Percentiles rank a stretch among this genome's conserved stretches.
Evolutionary conservation across 2,797 vertebrate genomes (phyloP).

Genomic region (Synaphobranchus kaupii): DNA sequence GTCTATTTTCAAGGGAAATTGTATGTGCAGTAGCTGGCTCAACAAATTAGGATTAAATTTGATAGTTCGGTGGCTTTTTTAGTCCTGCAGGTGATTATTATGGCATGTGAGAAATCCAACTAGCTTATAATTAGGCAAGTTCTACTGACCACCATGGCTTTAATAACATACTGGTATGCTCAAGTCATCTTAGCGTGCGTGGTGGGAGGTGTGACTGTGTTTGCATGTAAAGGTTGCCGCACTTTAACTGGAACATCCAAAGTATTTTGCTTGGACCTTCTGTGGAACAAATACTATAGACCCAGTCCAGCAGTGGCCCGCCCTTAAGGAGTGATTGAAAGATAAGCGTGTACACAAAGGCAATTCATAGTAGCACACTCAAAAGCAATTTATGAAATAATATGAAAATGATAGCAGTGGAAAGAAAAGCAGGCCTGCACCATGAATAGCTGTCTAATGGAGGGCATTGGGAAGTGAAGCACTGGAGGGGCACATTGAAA

Average conservation of each 20-base stretch:
- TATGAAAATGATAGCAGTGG: not conserved
- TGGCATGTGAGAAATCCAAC: too few species aligned
- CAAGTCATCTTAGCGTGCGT: not conserved
- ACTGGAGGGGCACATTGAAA: not conserved
- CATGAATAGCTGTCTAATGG: not conserved
- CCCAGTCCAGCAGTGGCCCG: not conserved
- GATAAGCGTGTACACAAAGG: not conserved
- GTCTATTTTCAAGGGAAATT: not conserved
- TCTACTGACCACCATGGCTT: not conserved
- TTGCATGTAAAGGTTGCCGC: not conserved
- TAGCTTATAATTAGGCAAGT: not conserved
- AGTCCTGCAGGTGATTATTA: not conserved
- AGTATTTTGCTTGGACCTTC: too few species aligned
- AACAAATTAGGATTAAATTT: not conserved
- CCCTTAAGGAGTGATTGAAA: not conserved
- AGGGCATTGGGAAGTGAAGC: not conserved
- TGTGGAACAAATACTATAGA: not conserved
- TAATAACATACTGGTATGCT: not conserved
- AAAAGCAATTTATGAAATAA: slow-evolving; percentile 1
- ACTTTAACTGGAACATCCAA: not conserved
- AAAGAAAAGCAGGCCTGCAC: not conserved
- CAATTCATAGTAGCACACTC: not conserved
- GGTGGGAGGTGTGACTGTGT: not conserved
- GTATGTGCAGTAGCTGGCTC: not conserved
- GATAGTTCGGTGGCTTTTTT: not conserved